phyloP scores from a whole-genome alignment of 2,113 vertebrate species.

The Eolophus roseicapilla region DNA sequence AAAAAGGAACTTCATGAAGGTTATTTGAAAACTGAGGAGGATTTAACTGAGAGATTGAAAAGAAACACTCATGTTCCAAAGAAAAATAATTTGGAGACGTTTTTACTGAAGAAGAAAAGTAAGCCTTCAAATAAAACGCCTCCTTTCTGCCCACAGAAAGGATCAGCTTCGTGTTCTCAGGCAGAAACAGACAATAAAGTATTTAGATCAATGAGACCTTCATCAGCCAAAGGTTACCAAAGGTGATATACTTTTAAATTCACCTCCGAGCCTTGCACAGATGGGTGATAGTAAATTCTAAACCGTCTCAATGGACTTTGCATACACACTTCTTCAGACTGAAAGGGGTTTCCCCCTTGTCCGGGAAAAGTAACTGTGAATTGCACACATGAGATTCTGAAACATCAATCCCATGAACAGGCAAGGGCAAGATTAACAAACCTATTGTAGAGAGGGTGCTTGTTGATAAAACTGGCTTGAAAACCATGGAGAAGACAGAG shows the following conservation, averaged over 20 bases:
- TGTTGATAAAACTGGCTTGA: neutral
- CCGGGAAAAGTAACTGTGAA: neutral
- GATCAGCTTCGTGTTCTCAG: neutral
- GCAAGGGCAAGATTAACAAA: neutral
- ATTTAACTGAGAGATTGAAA: neutral
- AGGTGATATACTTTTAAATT: neutral
- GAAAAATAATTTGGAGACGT: neutral
- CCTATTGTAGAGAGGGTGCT: rapidly evolving
- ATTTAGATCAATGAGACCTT: neutral
- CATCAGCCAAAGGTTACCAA: neutral
- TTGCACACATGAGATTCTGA: neutral
- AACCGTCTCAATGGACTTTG: neutral
- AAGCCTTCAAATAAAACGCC: neutral
- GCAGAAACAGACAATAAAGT: neutral
- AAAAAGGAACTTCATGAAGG: neutral
- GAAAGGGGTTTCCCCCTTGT: neutral
- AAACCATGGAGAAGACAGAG: neutral
- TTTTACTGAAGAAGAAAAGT: neutral
- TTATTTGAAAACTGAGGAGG: neutral
- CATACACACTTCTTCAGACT: neutral
- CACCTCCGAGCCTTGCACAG: neutral
- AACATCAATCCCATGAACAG: neutral
- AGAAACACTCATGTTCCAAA: neutral
- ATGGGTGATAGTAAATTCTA: slow-evolving; percentile 23
- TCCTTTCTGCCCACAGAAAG: neutral